Evolutionary conservation across 2,888 invertebrate species (phyloP), one percentile per base, ranked within the genome.

Genomic region (Phaonia tiefii): DNA sequence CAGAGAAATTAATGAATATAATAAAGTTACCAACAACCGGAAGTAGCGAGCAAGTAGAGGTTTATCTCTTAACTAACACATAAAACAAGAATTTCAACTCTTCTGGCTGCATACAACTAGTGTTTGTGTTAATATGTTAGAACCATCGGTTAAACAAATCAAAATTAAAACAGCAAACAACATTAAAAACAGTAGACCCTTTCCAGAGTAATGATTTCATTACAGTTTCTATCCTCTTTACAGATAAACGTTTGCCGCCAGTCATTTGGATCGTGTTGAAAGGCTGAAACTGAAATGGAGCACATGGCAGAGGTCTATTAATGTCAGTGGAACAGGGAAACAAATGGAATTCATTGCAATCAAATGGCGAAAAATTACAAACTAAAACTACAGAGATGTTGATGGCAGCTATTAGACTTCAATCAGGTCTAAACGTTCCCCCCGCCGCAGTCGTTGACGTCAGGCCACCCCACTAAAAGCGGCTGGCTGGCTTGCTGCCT

Each of bases 121-220:
- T 31, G 31, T 31, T 3, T 31, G 31, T 31, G 8, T 11, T 22
- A 7, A 42, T 22, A 15, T 49, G 25, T 42, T 56, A 49, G n/a
- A 25, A 74, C 75, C 74, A 22, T 58, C 31, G 39, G 15, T 17
- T 44, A n/a, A 65, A 70, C 31, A 76, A 70, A 76, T 74, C 49
- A 58, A 69, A 65, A 22, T 44, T 20, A 31, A 31, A 8, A 4
- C 25, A 54, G 10, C 49, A 20, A 49, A 54, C 13, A 25, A 54
- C 10, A 54, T 54, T 54, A 54, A 54, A 54, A 54, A 22, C 25
- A 25, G 54, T 4, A n/a, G n/a, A n/a, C 74, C 73, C 20, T 22
- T 51, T 51, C 51, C 10, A 1, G 20, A 5, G 17, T 1, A 49
- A 20, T 49, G 1, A 4, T 20, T 20, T 20, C 10, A 7, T 49